phyloP scores from a whole-genome alignment of 2,888 invertebrate species.

The Ophraella communa region DNA sequence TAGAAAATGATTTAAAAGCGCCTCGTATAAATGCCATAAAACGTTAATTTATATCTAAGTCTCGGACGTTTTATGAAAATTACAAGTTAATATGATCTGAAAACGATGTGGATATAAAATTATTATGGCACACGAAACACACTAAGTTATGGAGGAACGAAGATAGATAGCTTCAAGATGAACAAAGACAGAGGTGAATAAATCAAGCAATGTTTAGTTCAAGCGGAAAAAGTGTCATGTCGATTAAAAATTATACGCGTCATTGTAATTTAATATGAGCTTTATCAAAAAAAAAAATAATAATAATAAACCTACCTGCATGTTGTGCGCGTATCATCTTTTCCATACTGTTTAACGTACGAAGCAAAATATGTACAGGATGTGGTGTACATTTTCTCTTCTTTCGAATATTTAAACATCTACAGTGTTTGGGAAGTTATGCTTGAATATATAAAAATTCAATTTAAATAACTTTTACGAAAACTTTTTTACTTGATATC shows the following conservation, averaged over 20 bases:
- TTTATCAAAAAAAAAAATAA: background rate
- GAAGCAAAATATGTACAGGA: background rate
- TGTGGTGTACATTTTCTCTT: too few species aligned
- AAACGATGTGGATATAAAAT: background rate
- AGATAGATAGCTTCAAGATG: background rate
- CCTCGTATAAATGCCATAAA: too few species aligned
- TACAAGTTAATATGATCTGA: background rate
- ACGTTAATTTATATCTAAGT: too few species aligned
- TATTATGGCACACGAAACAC: background rate
- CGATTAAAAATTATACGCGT: slow-evolving; percentile 1
- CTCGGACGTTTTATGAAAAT: too few species aligned
- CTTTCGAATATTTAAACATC: too few species aligned
- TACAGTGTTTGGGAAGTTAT: too few species aligned
- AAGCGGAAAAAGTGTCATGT: slow-evolving; percentile 2
- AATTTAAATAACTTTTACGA: too few species aligned
- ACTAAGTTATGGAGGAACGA: background rate
- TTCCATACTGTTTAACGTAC: background rate
- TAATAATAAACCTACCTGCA: too few species aligned
- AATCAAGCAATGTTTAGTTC: background rate
- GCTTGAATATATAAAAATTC: too few species aligned
- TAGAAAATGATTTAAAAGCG: too few species aligned
- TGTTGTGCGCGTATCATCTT: background rate
- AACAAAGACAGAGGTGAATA: background rate
- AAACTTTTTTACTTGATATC: too few species aligned
- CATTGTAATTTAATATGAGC: background rate